Conservation (phyloP, 1,140 invertebrate species). For the Colletes latitarsis region DNA sequence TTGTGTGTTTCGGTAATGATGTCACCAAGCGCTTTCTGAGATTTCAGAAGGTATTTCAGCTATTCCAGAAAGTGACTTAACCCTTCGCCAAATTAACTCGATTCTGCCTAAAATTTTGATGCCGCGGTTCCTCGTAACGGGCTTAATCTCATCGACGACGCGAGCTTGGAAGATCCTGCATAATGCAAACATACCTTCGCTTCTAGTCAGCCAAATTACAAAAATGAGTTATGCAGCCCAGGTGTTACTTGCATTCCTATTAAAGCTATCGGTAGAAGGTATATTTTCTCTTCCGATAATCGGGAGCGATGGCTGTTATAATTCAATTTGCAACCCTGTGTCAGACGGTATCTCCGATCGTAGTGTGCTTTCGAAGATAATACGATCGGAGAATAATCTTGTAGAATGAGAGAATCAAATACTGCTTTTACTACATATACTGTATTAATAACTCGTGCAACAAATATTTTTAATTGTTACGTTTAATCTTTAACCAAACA, state of each 20-base stretch:
- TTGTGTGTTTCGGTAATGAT: no score
- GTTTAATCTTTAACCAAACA: no score
- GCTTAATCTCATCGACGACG: conserved; percentile 52
- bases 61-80: neutral
- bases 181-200: conserved; percentile 50
- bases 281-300: neutral
- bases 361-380: no score
- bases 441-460: no score
- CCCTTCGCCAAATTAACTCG: neutral
- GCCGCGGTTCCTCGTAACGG: conserved; percentile 29
- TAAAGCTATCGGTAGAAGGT: neutral
- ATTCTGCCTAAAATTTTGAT: conserved; percentile 53
- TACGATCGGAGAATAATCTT: no score
- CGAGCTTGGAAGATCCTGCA: conserved; percentile 45
- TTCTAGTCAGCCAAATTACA: conserved; percentile 45
- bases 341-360: neutral
- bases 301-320: neutral
- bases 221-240: conserved; percentile 43
- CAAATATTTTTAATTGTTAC: no score
- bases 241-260: neutral
- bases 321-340: neutral
- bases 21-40: no score
- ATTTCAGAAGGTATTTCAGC: neutral
- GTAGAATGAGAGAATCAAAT: no score
- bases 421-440: no score